Base-by-base conservation (phyloP, 37 sponge, comb jelly and placozoan species). In the Hexactinellida sp. region DNA sequence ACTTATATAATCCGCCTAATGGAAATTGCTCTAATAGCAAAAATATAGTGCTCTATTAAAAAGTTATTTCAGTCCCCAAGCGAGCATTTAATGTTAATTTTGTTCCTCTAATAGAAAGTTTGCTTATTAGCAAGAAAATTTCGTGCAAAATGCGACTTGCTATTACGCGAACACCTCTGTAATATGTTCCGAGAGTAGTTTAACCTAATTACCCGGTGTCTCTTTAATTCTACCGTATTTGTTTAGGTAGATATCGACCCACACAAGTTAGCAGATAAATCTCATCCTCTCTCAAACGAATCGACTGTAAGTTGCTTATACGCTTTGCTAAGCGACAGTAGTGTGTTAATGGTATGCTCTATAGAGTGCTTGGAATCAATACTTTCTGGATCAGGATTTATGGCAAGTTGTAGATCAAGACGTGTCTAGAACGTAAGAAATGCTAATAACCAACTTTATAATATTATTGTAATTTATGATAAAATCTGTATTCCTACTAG, bases 351-450 rank as follows among this genome's bases (percentile, higher is more conserved):
- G 52, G 52, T 47, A 47, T 47, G 52, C 16, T 19, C 13, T 41
- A 5, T 87, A 97, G 99, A 98, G 99, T 89, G 93, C 94, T 9
- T 98, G 99, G 99, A 86, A 93, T 38, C 91, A 91, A 88, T 98
- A 84, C 39, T 98, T 98, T 88, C 85, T 82, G 84, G 95, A 98
- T 54, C 88, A 88, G 21, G 93, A 93, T 36, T 54, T 98, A 38
- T 87, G 86, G 38, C 86, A 89, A 37, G 85, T 86, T 0, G 92
- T 98, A 39, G 84, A 85, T 32, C 95, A 93, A 37, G 99, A 98
- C 76, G 90, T 98, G 10, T 82, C 92, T 34, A 82, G 99, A 37
- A 98, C 99, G 19, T 95, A 85, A 38, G 88, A 38, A 32, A 47
- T 23, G 38, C 16, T 19, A 47, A 47, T 47, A 47, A 47, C 9